These are phyloP conservation scores for Callinectes sapidus DNA, from an alignment of 2,888 invertebrate species.

Conservation along the genomic window DNA sequence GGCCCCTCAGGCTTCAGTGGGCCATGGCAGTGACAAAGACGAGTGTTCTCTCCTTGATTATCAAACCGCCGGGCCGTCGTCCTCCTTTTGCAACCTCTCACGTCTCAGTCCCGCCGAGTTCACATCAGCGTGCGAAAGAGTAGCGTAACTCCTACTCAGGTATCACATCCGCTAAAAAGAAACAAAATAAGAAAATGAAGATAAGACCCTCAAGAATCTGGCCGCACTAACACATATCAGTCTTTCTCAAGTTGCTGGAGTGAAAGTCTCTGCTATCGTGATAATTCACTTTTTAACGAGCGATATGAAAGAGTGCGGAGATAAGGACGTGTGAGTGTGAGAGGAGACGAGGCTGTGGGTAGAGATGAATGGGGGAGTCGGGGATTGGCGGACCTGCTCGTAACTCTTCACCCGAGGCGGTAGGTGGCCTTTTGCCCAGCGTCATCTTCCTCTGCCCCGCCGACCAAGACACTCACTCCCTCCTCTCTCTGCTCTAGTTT, in stretches of 20 bases:
- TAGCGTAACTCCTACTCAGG: neutral
- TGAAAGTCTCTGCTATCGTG: neutral
- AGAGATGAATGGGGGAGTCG: constrained; percentile 2
- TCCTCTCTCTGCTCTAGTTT: neutral
- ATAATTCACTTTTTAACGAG: constrained; percentile 31
- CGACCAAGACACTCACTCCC: neutral
- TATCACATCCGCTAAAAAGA: neutral
- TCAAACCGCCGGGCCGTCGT: neutral
- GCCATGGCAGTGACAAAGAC: constrained; percentile 10
- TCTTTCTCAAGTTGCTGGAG: constrained; percentile 11
- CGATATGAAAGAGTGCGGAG: constrained; percentile 12
- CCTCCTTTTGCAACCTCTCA: neutral
- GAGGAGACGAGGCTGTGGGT: constrained; percentile 20
- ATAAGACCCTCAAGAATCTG: neutral
- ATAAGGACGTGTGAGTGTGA: neutral
- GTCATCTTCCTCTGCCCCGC: neutral
- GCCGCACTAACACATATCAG: neutral
- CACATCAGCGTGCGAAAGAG: neutral
- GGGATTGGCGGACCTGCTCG: constrained; percentile 8
- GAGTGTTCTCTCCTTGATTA: neutral
- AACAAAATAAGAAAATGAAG: neutral
- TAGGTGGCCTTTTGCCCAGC: constrained; percentile 32
- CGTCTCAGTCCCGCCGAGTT: neutral
- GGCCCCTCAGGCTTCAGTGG: neutral
- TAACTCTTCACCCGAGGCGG: constrained; percentile 2